Evolutionary conservation across 1,140 invertebrate species (phyloP).

Genomic region (Scylla paramamosain): DNA sequence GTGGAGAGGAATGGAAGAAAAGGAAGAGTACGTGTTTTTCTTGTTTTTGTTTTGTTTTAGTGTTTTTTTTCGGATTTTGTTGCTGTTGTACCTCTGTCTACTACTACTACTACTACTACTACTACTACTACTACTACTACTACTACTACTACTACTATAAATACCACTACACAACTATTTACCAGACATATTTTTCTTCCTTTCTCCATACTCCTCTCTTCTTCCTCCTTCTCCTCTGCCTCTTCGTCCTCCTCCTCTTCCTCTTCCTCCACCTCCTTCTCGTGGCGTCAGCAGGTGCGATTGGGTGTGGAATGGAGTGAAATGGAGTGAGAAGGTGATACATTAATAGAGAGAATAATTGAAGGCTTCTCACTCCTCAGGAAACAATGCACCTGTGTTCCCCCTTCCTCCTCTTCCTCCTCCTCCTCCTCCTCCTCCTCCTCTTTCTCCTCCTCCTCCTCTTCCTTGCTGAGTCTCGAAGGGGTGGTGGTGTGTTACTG

Average conservation of each 20-base stretch:
- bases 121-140: no score
- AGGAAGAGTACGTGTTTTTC: no score
- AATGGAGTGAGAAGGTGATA: slow-evolving; percentile 67
- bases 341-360: slow-evolving; percentile 66
- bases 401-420: not conserved
- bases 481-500: no score
- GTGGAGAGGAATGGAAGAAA: no score
- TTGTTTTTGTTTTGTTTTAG: no score
- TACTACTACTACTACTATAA: no score
- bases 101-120: no score
- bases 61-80: no score
- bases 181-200: no score
- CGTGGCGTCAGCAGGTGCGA: slow-evolving; percentile 45
- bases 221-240: not conserved
- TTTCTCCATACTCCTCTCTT: not conserved
- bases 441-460: slow-evolving; percentile 27
- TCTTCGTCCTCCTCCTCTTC: not conserved
- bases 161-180: no score
- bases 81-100: no score
- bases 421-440: not conserved
- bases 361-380: slow-evolving; percentile 58
- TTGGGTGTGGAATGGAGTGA: slow-evolving; percentile 43
- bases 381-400: slow-evolving; percentile 61
- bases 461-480: not conserved
- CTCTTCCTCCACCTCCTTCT: not conserved